Evolutionary conservation across 2,797 vertebrate genomes (phyloP).

Genomic region (Antennarius maculatus): DNA sequence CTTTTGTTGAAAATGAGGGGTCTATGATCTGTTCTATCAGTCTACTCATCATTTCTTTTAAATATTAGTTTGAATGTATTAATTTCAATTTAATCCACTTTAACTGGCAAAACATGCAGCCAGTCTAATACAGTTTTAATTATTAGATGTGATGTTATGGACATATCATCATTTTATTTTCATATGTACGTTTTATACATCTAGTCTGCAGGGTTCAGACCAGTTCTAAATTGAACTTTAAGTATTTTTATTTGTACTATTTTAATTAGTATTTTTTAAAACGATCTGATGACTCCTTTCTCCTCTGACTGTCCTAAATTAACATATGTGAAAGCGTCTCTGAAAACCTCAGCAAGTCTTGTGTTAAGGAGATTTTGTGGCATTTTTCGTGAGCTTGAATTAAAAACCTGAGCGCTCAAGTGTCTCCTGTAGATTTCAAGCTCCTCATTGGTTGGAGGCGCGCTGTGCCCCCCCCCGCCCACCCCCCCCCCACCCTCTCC

Average conservation of each 20-base stretch:
- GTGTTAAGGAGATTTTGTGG: background rate
- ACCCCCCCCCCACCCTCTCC: constrained; percentile 8
- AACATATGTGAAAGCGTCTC: background rate
- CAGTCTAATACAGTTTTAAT: too few relatives aligned
- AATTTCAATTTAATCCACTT: too few relatives aligned
- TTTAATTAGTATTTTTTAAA: background rate
- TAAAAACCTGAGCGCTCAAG: background rate
- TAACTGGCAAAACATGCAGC: too few relatives aligned
- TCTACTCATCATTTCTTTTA: too few relatives aligned
- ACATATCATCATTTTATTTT: too few relatives aligned
- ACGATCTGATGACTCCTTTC: background rate
- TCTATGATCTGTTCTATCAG: too few relatives aligned
- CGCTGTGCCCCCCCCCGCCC: constrained; percentile 11
- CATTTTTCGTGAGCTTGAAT: background rate
- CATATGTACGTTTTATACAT: too few relatives aligned
- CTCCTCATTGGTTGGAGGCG: constrained; percentile 36
- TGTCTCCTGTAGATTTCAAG: constrained; percentile 4
- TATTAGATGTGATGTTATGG: too few relatives aligned
- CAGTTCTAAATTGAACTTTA: background rate
- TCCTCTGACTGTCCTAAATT: background rate
- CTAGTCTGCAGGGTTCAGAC: too few relatives aligned
- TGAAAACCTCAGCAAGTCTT: too few relatives aligned
- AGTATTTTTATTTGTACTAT: background rate
- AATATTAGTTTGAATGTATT: too few relatives aligned
- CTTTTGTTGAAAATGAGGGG: too few relatives aligned